Base-by-base conservation (phyloP, 2,888 invertebrate genomes). In the Lycocerus yunnanus region DNA sequence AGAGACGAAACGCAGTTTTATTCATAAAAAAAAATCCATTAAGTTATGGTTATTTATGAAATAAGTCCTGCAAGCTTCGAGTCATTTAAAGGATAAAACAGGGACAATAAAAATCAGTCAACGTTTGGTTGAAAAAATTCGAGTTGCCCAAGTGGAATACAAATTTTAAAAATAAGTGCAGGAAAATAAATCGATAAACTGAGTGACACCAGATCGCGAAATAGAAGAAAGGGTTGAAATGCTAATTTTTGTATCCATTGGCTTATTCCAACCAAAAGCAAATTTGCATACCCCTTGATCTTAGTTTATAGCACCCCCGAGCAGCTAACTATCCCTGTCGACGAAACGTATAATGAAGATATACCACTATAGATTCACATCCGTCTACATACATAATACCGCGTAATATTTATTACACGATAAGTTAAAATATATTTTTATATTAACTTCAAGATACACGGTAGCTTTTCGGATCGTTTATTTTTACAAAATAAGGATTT, bases 271-370 rank as follows among this genome's bases (percentile, higher is more conserved):
- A 67, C 73, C 63, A 58, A 59, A 71, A 66, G 66, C 66, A 43
- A 71, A 76, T 76, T 76, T 76, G 68, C 76, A 76, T 76, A 76
- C 71, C 76, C 76, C 76, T 74, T 76, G 76, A 76, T 76, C 73
- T 76, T 76, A 71, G 71, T 76, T 76, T 76, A 76, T 76, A 68
- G 71, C 71, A 76, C 76, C 71, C 71, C 71, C 68, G 76, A 73
- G 73, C 69, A 71, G 66, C 71, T 73, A 73, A 67, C 73, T 71
- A 71, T 76, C 67, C 70, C 71, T 74, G 71, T 73, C 72, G 76
- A 74, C 73, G 63, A 71, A 61, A 67, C 63, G 71, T 67, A 73
- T 76, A 76, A 76, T 76, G 69, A 74, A 76, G 73, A 74, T 76
- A 73, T 69, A 76, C 75, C 71, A 69, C 67, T 71, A 69, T 74